Percentiles rank a stretch among this genome's conserved stretches.
Conservation (phyloP, 2,888 invertebrate genomes). For the Dryomyza anilis region DNA sequence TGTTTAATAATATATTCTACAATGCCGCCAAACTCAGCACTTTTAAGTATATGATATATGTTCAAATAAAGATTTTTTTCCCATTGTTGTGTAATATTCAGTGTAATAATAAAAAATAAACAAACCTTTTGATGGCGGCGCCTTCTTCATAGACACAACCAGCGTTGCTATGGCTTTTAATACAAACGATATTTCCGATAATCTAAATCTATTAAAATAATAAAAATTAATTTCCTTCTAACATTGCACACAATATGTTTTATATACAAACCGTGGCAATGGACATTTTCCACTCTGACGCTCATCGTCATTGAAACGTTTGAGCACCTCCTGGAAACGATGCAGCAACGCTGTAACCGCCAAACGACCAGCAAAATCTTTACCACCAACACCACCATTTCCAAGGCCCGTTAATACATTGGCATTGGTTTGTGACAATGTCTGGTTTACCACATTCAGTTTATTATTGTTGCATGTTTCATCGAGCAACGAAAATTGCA, state of each 20-base stretch:
- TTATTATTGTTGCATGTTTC: constrained; percentile 66
- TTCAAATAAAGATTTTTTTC: neutral
- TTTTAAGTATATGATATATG: no score
- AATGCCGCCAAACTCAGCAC: no score
- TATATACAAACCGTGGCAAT: constrained; percentile 83
- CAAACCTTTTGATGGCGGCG: constrained; percentile 84
- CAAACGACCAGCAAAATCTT: constrained; percentile 72
- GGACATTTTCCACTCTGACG: constrained; percentile 84
- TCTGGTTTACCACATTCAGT: constrained; percentile 33
- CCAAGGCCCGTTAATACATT: constrained; percentile 24
- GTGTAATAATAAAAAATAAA: no score
- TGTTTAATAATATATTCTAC: no score
- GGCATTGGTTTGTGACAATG: constrained; percentile 12
- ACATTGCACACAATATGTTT: constrained; percentile 31
- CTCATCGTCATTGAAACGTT: constrained; percentile 85
- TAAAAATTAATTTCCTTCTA: neutral
- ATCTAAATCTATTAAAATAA: constrained; percentile 71
- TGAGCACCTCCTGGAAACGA: constrained; percentile 90
- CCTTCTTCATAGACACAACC: constrained; percentile 89
- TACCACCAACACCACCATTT: constrained; percentile 52
- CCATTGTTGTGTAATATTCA: no score
- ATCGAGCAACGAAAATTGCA: constrained; percentile 89
- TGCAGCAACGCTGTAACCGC: constrained; percentile 92
- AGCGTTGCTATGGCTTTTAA: constrained; percentile 92
- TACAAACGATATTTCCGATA: constrained; percentile 95